Evolutionary conservation across 2,113 vertebrate genomes (phyloP).

Genomic region (Gymnarchus niloticus): DNA sequence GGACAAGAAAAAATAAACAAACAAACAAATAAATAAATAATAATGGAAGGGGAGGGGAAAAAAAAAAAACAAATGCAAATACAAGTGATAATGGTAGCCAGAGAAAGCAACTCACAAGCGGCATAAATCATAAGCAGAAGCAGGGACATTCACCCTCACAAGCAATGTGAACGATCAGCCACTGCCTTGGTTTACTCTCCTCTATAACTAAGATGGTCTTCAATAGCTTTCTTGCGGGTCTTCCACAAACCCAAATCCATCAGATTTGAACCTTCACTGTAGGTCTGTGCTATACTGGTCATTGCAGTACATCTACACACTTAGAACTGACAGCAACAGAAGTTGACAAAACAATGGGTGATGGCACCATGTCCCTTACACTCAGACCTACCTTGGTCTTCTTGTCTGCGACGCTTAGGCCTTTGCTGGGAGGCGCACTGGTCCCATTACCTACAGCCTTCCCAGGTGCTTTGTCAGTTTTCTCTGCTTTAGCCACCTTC

Average conservation of each 20-base stretch:
- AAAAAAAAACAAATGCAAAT: slow-evolving; percentile 36
- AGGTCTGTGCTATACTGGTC: no score
- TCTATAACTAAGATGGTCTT: neutral
- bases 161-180: neutral
- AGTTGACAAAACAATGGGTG: neutral
- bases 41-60: slow-evolving; percentile 42
- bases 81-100: slow-evolving; percentile 42
- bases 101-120: slow-evolving; percentile 48
- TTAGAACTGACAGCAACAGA: neutral
- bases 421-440: slow-evolving; percentile 68
- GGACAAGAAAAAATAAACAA: slow-evolving; percentile 21
- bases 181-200: no score
- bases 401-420: slow-evolving; percentile 74
- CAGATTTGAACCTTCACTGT: neutral
- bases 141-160: neutral
- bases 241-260: neutral
- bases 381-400: slow-evolving; percentile 76
- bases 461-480: slow-evolving; percentile 50
- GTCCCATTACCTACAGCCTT: slow-evolving; percentile 63
- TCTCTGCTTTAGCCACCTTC: slow-evolving; percentile 50
- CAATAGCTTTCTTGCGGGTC: neutral
- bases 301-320: neutral
- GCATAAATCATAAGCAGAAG: slow-evolving; percentile 46
- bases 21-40: slow-evolving; percentile 33
- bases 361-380: neutral